A percentile compares a stretch with the other conserved stretches of the same genome.
phyloP scores from a whole-genome alignment of 2,888 invertebrate genomes.

The Parapristionchus giblindavisi region DNA sequence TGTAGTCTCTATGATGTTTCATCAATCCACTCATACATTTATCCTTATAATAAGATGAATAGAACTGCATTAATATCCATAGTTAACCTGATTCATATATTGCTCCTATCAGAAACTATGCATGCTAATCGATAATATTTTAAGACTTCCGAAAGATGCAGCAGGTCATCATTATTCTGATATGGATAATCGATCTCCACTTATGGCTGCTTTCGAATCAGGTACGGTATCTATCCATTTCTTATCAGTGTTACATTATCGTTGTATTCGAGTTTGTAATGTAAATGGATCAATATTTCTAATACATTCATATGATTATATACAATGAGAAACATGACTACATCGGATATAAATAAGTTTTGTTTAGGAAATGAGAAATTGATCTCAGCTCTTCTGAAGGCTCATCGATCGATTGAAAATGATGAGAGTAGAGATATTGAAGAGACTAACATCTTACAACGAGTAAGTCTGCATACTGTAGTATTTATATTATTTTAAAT shows the following conservation, averaged over 20 bases:
- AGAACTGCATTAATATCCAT: too few species aligned
- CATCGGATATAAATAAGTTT: background rate
- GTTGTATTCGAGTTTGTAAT: constrained; percentile 1
- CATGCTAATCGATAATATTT: too few species aligned
- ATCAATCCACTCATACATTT: too few species aligned
- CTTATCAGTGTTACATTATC: background rate
- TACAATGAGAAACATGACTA: background rate
- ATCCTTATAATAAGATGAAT: too few species aligned
- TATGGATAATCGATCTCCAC: constrained; percentile 20
- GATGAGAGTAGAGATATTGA: too few species aligned
- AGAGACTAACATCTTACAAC: too few species aligned
- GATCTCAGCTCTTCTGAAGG: constrained; percentile 46
- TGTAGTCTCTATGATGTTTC: too few species aligned
- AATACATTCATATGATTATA: background rate
- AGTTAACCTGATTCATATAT: too few species aligned
- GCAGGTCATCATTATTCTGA: constrained; percentile 20
- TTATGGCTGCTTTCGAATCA: background rate
- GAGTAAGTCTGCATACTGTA: too few species aligned
- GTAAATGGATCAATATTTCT: background rate
- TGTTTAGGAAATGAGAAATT: constrained; percentile 44
- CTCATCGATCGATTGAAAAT: too few species aligned
- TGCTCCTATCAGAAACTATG: too few species aligned
- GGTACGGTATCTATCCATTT: background rate
- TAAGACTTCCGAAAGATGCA: constrained; percentile 8
- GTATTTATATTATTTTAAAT: too few species aligned